phyloP scores from a whole-genome alignment of 2,113 vertebrate species.

The Oceanodroma tethys region DNA sequence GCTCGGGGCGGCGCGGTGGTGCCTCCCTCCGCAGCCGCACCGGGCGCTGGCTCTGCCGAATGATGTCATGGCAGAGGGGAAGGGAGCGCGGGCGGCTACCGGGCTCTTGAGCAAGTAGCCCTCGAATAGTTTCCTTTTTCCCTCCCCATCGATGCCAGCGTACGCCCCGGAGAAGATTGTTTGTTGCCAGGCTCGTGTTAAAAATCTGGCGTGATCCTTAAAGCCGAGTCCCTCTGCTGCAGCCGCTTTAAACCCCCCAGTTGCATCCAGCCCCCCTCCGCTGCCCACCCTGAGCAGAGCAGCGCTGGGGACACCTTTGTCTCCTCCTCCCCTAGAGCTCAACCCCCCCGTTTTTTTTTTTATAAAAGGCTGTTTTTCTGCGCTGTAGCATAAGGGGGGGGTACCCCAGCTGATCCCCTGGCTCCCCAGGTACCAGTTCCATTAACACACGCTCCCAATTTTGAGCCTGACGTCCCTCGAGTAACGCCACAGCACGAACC shows the following conservation, averaged over 20 bases:
- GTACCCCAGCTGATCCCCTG: neutral
- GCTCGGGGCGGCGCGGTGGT: neutral
- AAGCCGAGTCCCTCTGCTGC: neutral
- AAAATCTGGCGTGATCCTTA: neutral
- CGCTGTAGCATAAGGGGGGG: fast-evolving
- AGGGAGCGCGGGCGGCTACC: neutral
- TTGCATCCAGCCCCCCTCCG: fast-evolving
- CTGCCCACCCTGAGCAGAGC: neutral
- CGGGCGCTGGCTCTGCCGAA: constrained; percentile 13
- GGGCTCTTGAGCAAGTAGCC: constrained; percentile 4
- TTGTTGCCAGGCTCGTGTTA: neutral
- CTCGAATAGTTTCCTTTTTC: neutral
- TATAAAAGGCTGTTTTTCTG: fast-evolving
- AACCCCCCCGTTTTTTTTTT: too few relatives aligned
- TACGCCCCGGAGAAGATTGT: neutral
- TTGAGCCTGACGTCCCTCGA: fast-evolving
- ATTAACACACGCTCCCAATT: fast-evolving
- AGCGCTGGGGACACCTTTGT: fast-evolving
- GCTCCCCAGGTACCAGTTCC: neutral
- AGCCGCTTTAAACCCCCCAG: neutral
- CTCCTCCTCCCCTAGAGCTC: fast-evolving
- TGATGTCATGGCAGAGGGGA: constrained; percentile 46
- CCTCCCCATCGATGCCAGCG: neutral
- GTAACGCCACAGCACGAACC: neutral
- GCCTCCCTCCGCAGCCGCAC: neutral